These are phyloP conservation scores for Tinea semifulvella DNA, from an alignment of 2,888 invertebrate genomes.

Conservation along the genomic window DNA sequence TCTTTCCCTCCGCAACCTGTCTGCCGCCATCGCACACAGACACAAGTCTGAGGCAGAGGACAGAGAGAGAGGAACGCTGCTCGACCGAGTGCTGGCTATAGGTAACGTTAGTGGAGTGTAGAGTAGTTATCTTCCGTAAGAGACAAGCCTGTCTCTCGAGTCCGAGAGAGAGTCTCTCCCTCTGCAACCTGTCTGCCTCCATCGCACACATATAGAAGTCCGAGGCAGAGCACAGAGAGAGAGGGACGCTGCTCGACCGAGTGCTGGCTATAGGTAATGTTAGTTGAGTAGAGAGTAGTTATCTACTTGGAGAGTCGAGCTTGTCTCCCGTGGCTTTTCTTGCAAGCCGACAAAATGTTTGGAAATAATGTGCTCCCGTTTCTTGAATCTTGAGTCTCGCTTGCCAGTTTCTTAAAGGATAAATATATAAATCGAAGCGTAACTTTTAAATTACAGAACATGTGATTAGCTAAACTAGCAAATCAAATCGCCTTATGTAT, in stretches of 20 bases:
- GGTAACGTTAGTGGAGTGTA: conserved; percentile 47
- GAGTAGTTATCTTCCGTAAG: conserved; percentile 57
- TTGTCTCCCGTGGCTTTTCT: too few species aligned
- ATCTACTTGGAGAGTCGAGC: too few species aligned
- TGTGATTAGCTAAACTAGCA: too few species aligned
- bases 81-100: conserved; percentile 35
- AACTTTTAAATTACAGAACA: too few species aligned
- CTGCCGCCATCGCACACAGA: conserved; percentile 78
- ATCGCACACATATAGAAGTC: conserved; percentile 76
- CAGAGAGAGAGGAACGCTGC: conserved; percentile 40
- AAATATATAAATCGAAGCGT: too few species aligned
- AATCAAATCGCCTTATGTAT: too few species aligned
- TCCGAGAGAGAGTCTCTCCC: conserved; percentile 70
- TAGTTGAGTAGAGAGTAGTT: too few species aligned
- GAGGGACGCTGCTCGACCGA: conserved; percentile 35
- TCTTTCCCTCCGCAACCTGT: conserved; percentile 80
- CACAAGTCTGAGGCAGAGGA: conserved; percentile 72
- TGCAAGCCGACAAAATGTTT: too few species aligned
- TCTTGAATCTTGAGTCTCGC: too few species aligned
- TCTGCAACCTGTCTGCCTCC: conserved; percentile 81
- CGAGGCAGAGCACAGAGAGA: conserved; percentile 64
- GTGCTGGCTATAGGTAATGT: conserved; percentile 29
- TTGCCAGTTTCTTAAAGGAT: too few species aligned
- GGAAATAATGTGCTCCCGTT: too few species aligned
- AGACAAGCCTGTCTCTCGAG: conserved; percentile 42